phyloP scores from a whole-genome alignment of 2,888 invertebrate species.

The Cephus rjabovi region DNA sequence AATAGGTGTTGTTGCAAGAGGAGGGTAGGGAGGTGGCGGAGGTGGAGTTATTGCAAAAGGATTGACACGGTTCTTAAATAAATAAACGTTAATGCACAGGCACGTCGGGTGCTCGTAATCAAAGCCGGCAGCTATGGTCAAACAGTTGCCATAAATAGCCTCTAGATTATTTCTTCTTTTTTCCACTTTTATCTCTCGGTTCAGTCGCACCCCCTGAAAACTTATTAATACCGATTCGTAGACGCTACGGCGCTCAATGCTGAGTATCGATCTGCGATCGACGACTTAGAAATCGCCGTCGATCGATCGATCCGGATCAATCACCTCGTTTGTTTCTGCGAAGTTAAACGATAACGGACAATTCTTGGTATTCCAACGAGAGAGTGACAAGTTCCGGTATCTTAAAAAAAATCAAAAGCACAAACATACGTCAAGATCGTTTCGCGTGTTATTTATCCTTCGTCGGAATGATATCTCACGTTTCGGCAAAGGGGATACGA shows the following conservation, averaged over 20 bases:
- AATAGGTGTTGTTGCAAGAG: not conserved
- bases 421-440: not conserved
- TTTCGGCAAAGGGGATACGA: not conserved
- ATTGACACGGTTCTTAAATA: conserved; percentile 5
- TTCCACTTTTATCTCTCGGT: not conserved
- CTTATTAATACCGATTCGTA: not conserved
- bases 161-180: not conserved
- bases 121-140: not conserved
- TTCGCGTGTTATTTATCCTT: not conserved
- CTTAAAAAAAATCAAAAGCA: not conserved
- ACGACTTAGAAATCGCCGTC: not conserved
- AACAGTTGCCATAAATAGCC: not conserved
- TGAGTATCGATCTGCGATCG: not conserved
- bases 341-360: not conserved
- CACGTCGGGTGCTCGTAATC: conserved; percentile 4
- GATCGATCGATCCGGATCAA: not conserved
- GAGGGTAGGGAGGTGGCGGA: not conserved
- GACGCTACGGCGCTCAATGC: not conserved
- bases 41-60: not conserved
- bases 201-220: not conserved
- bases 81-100: conserved; percentile 5
- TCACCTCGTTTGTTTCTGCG: not conserved
- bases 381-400: not conserved
- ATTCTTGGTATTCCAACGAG: not conserved
- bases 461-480: not conserved